Conservation (phyloP, 2,888 invertebrate species). For the Nezara viridula region DNA sequence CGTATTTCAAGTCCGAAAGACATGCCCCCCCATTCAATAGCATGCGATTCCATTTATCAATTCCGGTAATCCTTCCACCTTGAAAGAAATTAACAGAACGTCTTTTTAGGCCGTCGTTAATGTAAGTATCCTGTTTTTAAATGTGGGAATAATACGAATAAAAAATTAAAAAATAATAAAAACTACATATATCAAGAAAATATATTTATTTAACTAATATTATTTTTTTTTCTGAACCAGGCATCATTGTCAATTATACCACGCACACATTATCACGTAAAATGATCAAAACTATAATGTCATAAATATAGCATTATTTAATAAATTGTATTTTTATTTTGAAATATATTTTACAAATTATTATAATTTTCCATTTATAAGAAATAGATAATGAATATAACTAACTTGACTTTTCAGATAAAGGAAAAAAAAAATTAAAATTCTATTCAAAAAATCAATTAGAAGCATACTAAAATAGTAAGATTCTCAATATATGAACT, state of each 20-base stretch:
- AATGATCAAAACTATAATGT: too few relatives aligned
- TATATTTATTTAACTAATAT: neutral
- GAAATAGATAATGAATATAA: neutral
- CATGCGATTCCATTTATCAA: neutral
- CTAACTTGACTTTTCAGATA: too few relatives aligned
- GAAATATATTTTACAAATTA: neutral
- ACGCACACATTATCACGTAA: neutral
- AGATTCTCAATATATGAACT: too few relatives aligned
- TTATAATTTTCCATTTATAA: neutral
- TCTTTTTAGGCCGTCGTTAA: neutral
- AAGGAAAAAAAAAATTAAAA: neutral
- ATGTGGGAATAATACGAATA: neutral
- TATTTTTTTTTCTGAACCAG: neutral
- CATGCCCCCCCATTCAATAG: neutral
- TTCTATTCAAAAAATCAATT: neutral
- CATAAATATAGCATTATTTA: too few relatives aligned
- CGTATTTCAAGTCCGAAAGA: neutral
- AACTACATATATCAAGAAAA: neutral
- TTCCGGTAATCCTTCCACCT: neutral
- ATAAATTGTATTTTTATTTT: too few relatives aligned
- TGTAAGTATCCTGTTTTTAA: slow-evolving; percentile 11
- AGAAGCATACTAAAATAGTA: neutral
- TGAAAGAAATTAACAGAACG: neutral
- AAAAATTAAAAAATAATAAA: neutral
- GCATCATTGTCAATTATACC: neutral